phyloP scores from a whole-genome alignment of 2,888 invertebrate genomes.

The Candidula unifasciata region DNA sequence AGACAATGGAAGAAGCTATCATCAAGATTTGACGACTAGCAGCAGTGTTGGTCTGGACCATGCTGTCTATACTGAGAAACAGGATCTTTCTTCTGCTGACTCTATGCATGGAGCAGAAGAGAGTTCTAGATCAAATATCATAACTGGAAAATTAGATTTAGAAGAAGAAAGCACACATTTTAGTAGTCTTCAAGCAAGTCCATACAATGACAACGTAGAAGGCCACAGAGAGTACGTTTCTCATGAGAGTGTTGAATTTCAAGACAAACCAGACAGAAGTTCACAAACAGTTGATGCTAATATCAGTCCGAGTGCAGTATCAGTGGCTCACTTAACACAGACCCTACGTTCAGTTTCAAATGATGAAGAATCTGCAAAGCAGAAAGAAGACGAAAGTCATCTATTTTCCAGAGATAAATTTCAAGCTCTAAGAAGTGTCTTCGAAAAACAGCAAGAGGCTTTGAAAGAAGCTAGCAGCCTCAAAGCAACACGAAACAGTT shows the following conservation, averaged over 20 bases:
- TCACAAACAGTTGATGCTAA: neutral
- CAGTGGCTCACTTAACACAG: neutral
- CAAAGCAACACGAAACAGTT: neutral
- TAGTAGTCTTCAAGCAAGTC: neutral
- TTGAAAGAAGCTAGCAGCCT: neutral
- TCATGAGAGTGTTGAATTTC: neutral
- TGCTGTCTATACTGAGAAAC: neutral
- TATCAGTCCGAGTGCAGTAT: neutral
- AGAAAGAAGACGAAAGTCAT: constrained; percentile 33
- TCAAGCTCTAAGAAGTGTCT: constrained; percentile 24
- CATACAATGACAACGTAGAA: neutral
- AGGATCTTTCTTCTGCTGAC: neutral
- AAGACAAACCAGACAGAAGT: neutral
- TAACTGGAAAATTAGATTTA: neutral
- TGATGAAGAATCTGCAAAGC: neutral
- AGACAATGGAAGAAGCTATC: too few relatives aligned
- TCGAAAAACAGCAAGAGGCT: constrained; percentile 12
- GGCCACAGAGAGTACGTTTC: neutral
- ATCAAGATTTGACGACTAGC: too few relatives aligned
- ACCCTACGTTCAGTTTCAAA: neutral
- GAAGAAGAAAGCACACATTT: neutral
- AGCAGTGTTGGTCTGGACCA: too few relatives aligned
- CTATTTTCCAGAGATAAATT: constrained; percentile 34
- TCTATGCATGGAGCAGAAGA: neutral
- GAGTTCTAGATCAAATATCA: neutral